Base-by-base conservation (phyloP, 1,140 invertebrate genomes). In the Leguminivora glycinivorella region DNA sequence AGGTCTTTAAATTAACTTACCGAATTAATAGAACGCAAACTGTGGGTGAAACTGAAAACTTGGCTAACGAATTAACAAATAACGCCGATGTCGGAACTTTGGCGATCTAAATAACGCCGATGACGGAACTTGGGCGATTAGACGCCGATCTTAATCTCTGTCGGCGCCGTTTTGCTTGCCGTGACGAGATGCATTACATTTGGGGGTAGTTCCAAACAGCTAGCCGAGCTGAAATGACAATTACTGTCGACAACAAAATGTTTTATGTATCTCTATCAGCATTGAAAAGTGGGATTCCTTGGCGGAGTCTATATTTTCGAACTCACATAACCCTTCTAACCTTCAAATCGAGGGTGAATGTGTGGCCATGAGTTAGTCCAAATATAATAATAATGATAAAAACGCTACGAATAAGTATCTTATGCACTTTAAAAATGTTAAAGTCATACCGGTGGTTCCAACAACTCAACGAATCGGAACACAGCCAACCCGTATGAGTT, bases 121-220 rank as follows among this genome's bases (percentile, higher is more conserved):
- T 38, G 43, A n/a, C 31, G 40, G 69, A 74, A 74, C 56, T 74
- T 74, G 24, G 70, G 43, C 70, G 56, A 72, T 73, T 69, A 60
- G 38, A 70, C 70, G 40, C 47, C 69, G 40, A 71, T 72, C 70
- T 70, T 76, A 74, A 77, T 77, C 75, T 68, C n/a, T 67, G 72
- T 67, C 67, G 72, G 25, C 24, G 47, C 19, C 70, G 70, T 56
- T 68, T 56, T 72, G 71, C 66, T 69, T 75, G 70, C 67, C 72
- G 71, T 73, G 71, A 67, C 63, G 70, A 68, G 43, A 63, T 76
- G 67, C 34, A 25, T 72, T 67, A 31, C n/a, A 31, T 31, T 63
- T 31, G 6, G 26, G 5, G 4, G 58, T 9, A n/a, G 29, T 63
- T n/a, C 58, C 31, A 29, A 25, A 2, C 25, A 4, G 7, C 29